These are phyloP conservation scores for Tenthredo amoena DNA, from an alignment of 2,888 invertebrate genomes.

Conservation along the genomic window DNA sequence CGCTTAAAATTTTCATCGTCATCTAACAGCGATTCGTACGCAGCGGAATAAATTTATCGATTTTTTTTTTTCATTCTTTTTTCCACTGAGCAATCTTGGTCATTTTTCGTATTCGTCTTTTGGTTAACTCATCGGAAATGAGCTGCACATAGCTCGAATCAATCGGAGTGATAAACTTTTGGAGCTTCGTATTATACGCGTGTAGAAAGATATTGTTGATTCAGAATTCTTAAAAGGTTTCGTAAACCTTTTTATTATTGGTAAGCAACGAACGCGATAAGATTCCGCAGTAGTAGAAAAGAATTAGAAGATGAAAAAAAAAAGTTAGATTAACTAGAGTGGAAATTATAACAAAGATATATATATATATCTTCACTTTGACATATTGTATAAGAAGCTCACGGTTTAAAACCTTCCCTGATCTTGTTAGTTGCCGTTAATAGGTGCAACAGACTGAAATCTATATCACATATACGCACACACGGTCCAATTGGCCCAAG, in stretches of 20 bases:
- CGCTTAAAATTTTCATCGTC: not conserved
- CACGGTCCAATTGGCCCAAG: not conserved
- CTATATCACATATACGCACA: not conserved
- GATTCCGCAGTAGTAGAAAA: not conserved
- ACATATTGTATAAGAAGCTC: not conserved
- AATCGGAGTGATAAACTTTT: slow-evolving; percentile 14
- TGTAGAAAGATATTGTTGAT: slow-evolving; percentile 9
- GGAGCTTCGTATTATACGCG: slow-evolving; percentile 9
- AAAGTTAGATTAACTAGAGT: not conserved
- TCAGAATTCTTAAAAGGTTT: slow-evolving; percentile 18
- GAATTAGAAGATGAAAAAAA: not conserved
- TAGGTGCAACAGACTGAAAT: not conserved
- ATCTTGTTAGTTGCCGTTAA: not conserved
- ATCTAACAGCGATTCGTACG: not conserved
- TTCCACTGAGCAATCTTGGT: slow-evolving; percentile 3
- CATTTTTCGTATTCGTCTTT: not conserved
- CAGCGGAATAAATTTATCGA: not conserved
- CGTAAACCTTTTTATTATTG: slow-evolving; percentile 20
- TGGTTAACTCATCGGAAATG: not conserved
- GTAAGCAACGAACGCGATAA: not conserved
- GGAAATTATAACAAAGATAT: not conserved
- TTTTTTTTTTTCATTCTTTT: not conserved
- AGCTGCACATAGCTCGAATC: not conserved
- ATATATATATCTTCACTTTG: not conserved
- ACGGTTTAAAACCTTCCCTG: slow-evolving; percentile 1